Conservation (phyloP, 2,888 invertebrate species). For the Plemyria rubiginata region DNA sequence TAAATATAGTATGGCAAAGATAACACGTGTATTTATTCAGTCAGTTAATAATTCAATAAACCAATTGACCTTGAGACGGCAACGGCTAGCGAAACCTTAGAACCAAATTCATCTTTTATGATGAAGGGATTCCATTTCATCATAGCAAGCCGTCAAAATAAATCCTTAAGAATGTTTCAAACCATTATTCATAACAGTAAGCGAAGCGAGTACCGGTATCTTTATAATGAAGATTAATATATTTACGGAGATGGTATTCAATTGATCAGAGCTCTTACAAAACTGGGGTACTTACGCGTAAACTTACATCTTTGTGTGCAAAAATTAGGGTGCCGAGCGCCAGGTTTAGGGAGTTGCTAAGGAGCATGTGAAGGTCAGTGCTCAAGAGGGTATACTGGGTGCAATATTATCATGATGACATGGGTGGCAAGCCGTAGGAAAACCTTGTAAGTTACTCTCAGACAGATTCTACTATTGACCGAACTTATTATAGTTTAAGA, state of each 20-base stretch:
- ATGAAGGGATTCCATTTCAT: too few species aligned
- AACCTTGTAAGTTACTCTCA: too few species aligned
- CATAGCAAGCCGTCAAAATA: not conserved
- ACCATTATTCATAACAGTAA: too few species aligned
- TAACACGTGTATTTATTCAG: too few species aligned
- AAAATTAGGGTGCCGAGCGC: slow-evolving; percentile 2
- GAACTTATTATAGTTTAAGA: too few species aligned
- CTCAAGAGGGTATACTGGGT: not conserved
- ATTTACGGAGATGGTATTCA: not conserved
- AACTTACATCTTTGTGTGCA: not conserved
- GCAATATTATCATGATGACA: too few species aligned
- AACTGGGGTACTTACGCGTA: not conserved
- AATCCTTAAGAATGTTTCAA: too few species aligned
- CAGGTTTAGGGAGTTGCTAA: slow-evolving; percentile 3
- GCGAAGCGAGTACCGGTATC: too few species aligned
- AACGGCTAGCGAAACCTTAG: not conserved
- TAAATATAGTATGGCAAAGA: too few species aligned
- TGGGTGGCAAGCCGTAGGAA: too few species aligned
- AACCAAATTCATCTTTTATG: not conserved
- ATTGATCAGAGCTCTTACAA: not conserved
- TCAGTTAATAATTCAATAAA: not conserved
- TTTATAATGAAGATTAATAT: too few species aligned
- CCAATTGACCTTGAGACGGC: not conserved
- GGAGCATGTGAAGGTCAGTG: not conserved
- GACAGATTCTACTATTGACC: too few species aligned